phyloP scores from a whole-genome alignment of 1,140 invertebrate species.

The Drosophila orosa region DNA sequence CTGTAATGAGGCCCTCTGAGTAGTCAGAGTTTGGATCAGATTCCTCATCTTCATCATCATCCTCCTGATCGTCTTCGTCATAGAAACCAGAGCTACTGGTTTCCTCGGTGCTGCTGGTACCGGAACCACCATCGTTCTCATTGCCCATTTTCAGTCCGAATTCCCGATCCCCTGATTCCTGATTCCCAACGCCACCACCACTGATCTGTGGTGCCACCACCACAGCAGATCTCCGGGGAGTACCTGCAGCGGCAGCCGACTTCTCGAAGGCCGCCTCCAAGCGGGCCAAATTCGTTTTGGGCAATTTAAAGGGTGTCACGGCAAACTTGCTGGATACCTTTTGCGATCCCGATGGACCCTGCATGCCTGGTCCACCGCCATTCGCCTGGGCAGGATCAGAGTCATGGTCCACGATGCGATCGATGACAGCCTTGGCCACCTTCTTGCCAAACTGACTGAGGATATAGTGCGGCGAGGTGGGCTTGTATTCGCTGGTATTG shows the following conservation, averaged over 20 bases:
- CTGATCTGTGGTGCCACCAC: neutral
- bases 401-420: conserved; percentile 48
- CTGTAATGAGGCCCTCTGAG: neutral
- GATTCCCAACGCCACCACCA: neutral
- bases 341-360: conserved; percentile 13
- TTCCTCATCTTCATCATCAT: conserved; percentile 8
- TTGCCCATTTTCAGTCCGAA: neutral
- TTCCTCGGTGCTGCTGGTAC: conserved; percentile 22
- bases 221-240: neutral
- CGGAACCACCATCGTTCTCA: conserved; percentile 1
- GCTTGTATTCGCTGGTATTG: conserved; percentile 68
- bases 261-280: conserved; percentile 57
- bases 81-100: conserved; percentile 30
- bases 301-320: conserved; percentile 60
- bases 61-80: conserved; percentile 7
- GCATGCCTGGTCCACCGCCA: neutral
- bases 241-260: neutral
- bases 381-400: conserved; percentile 12
- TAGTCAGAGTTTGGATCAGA: conserved; percentile 19
- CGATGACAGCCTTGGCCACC: conserved; percentile 57
- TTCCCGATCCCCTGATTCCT: neutral
- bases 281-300: conserved; percentile 58
- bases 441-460: conserved; percentile 70
- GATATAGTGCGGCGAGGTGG: conserved; percentile 67
- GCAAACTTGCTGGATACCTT: conserved; percentile 68